Conservation (phyloP, 2,888 invertebrate genomes). For the Drosophila tanythrix region DNA sequence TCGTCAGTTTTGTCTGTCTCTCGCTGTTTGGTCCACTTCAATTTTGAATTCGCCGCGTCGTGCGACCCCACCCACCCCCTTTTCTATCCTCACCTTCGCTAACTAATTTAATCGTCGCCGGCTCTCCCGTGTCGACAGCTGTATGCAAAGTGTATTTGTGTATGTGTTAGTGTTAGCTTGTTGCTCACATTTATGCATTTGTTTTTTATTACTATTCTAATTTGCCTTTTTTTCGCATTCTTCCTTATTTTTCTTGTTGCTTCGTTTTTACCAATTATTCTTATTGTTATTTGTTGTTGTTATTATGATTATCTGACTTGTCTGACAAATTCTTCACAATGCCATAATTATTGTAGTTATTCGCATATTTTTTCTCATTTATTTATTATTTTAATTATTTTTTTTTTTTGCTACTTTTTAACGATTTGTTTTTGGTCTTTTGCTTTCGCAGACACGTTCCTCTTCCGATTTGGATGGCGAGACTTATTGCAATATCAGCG, state of each 20-base stretch:
- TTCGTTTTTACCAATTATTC: conserved; percentile 46
- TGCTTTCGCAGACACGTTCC: conserved; percentile 74
- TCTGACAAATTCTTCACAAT: conserved; percentile 67
- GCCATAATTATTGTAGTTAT: conserved; percentile 55
- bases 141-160: conserved; percentile 31
- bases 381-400: conserved; percentile 15
- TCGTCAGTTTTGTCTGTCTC: conserved; percentile 35
- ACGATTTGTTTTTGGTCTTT: conserved; percentile 44
- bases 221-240: conserved; percentile 45
- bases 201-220: conserved; percentile 75
- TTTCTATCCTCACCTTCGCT: conserved; percentile 23
- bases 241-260: conserved; percentile 34
- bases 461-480: conserved; percentile 79
- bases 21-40: conserved; percentile 74
- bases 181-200: conserved; percentile 50
- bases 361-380: conserved; percentile 25
- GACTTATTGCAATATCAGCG: conserved; percentile 82
- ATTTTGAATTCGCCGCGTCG: conserved; percentile 66
- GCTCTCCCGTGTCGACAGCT: conserved; percentile 32
- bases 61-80: conserved; percentile 15
- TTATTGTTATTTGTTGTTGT: conserved; percentile 34
- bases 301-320: conserved; percentile 53
- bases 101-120: conserved; percentile 74
- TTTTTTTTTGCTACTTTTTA: conserved; percentile 37
- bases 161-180: conserved; percentile 31